Percentiles rank a stretch among this genome's conserved stretches.
phyloP scores from a whole-genome alignment of 2,797 vertebrate species.

The Pseudochirops corinnae region DNA sequence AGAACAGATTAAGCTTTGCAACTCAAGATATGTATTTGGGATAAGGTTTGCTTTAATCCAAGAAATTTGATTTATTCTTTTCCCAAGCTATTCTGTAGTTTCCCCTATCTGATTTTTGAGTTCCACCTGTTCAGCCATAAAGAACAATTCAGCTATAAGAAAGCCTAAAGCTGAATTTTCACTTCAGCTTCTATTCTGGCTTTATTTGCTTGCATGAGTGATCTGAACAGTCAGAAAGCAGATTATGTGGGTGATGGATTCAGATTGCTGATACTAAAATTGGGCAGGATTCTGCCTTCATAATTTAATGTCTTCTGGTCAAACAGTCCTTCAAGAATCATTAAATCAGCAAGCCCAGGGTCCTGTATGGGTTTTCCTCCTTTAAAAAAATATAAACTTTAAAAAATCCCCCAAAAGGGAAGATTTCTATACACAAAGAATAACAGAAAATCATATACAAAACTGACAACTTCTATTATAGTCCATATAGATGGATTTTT shows the following conservation, averaged over 20 bases:
- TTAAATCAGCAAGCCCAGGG: slow-evolving; percentile 24
- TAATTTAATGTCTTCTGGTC: background rate
- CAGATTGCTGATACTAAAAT: fast-evolving
- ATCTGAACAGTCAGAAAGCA: slow-evolving; percentile 27
- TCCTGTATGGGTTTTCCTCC: background rate
- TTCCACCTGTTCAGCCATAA: slow-evolving; percentile 56
- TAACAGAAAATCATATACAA: background rate
- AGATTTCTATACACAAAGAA: background rate
- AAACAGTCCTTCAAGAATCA: background rate
- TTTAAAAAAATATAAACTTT: background rate
- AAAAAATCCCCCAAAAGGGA: background rate
- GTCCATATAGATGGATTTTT: background rate
- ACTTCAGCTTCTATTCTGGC: slow-evolving; percentile 60
- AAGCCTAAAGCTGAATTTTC: slow-evolving; percentile 66
- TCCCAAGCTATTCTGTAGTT: background rate
- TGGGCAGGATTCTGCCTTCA: background rate
- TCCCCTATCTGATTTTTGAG: background rate
- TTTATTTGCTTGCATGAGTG: slow-evolving; percentile 58
- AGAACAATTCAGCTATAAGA: slow-evolving; percentile 54
- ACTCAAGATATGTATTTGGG: background rate
- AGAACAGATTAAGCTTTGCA: background rate
- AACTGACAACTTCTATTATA: background rate
- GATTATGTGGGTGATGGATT: background rate
- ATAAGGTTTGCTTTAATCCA: background rate
- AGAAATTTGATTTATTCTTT: background rate